Evolutionary conservation across 2,113 vertebrate species (phyloP), one percentile per base, ranked within the genome.

Genomic region (Rhinoderma darwinii): DNA sequence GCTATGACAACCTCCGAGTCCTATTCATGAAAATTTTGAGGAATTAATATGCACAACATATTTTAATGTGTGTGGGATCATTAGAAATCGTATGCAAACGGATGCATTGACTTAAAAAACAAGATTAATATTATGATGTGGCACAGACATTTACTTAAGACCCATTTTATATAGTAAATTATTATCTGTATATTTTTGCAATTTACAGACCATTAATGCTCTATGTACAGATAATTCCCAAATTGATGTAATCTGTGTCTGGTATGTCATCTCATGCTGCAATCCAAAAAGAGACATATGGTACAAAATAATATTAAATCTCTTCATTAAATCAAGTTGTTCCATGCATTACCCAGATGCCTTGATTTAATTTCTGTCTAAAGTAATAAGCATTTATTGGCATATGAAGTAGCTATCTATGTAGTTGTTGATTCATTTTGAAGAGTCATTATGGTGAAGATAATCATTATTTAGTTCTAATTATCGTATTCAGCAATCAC

Each of bases 381-480:
- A 63, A 82, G 68, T 87, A 87, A 87, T 82, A 82, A 87, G 78
- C 68, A 87, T 87, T 87, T 82, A 75, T 50, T 87, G 86, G 86
- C 86, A 75, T 82, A 30, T 87, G 70, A 87, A 87, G 78, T 75
- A 82, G 86, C 78, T 75, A 47, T 82, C 78, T 87, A 63, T 87
- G 86, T 73, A 82, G 86, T 63, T 87, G 86, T 87, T 86, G 85
- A 86, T 86, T 86, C 77, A 79, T 81, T 87, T 82, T 74, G 86
- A 87, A 87, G 86, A 87, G 79, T 87, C 78, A 87, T 87, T 82
- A 87, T 63, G 68, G 47, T 37, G 86, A 35, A 74, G 78, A 63
- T 82, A 87, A 82, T 87, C 68, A 82, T 82, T 87, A 70, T 82
- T 59, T 81, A 63, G 86, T 63, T 72, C 39, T 87, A 87, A 87